Evolutionary conservation across 2,888 invertebrate genomes (phyloP).

Genomic region (Melanchra persicariae): DNA sequence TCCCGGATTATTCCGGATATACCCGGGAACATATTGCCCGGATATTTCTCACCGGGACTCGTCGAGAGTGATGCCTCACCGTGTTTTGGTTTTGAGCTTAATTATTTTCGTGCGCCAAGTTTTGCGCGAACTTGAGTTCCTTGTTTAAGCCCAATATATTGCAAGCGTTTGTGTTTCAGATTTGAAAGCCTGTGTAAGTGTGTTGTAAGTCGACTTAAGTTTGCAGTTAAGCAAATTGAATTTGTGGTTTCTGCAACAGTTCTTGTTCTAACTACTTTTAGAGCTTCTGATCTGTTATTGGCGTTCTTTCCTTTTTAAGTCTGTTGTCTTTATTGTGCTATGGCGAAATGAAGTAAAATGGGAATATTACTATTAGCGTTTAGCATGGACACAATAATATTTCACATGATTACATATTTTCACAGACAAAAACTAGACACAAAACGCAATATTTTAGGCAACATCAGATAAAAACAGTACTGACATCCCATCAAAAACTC

Average conservation of each 20-base stretch:
- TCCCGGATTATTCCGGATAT: constrained; percentile 76
- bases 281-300: constrained; percentile 4
- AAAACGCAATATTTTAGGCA: background rate
- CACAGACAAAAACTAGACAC: background rate
- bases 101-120: constrained; percentile 58
- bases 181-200: constrained; percentile 37
- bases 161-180: constrained; percentile 49
- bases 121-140: constrained; percentile 41
- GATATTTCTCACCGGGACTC: constrained; percentile 71
- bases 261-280: constrained; percentile 10
- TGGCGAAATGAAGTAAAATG: background rate
- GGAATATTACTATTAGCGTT: no score
- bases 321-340: background rate
- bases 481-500: constrained; percentile 40
- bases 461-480: constrained; percentile 2
- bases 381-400: background rate
- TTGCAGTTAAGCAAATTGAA: constrained; percentile 43
- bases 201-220: constrained; percentile 36
- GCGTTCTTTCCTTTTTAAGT: background rate
- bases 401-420: no score
- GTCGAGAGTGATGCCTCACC: constrained; percentile 65
- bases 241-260: constrained; percentile 31
- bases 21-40: constrained; percentile 74
- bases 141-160: constrained; percentile 47
- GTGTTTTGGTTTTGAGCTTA: constrained; percentile 63